These are phyloP conservation scores for Eudasyphora cyanicolor DNA, from an alignment of 2,888 invertebrate species.

Conservation along the genomic window DNA sequence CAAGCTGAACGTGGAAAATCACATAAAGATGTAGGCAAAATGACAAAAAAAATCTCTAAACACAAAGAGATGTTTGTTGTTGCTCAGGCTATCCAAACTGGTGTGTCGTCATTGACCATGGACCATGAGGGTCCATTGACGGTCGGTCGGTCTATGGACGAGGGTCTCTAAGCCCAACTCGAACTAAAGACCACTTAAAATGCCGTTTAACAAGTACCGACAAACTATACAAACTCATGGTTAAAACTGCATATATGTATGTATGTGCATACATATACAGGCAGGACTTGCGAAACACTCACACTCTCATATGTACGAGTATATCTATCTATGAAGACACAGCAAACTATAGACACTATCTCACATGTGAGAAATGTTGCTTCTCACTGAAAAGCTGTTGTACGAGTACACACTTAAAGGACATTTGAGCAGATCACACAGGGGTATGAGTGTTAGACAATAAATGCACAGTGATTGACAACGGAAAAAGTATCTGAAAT, in stretches of 20 bases:
- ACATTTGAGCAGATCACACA: not conserved
- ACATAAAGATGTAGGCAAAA: not conserved
- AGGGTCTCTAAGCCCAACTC: not conserved
- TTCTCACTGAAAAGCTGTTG: not conserved
- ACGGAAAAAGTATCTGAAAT: no score
- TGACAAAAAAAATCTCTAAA: not conserved
- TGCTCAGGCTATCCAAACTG: not conserved
- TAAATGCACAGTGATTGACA: no score
- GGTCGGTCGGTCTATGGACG: not conserved
- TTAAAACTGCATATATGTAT: slow-evolving; percentile 22
- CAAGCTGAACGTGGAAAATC: not conserved
- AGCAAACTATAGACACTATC: no score
- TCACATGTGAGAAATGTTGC: not conserved
- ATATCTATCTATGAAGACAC: no score
- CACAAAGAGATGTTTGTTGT: not conserved
- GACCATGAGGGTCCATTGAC: no score
- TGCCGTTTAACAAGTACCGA: slow-evolving; percentile 59
- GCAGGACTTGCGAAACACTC: not conserved
- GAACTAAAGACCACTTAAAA: slow-evolving; percentile 65
- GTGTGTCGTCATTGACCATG: not conserved
- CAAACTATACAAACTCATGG: slow-evolving; percentile 43
- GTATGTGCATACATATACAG: not conserved
- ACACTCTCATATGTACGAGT: no score
- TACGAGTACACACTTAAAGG: not conserved
- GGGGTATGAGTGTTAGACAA: not conserved